Evolutionary conservation across 2,113 vertebrate genomes (phyloP), one percentile per base, ranked within the genome.

Genomic region (Paraplagusia blochii): DNA sequence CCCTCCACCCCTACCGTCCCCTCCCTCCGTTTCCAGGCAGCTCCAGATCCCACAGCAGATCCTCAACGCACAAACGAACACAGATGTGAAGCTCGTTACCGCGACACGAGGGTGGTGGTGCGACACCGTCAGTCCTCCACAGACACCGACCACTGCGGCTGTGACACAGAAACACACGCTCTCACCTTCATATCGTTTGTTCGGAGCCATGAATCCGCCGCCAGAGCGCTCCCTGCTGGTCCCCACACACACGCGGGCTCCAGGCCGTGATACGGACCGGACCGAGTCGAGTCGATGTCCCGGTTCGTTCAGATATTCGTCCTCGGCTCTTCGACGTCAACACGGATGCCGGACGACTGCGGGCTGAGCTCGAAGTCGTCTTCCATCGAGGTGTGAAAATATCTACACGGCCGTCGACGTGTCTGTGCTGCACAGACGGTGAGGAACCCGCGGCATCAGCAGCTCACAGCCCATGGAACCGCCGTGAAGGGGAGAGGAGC

Each of bases 301-400:
- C 2, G 9, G 9, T 38, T 38, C 0, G 36, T 5, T 40, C 13
- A 63, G 5, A 53, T 7, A 43, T 65, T 74, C 76, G 63, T 54
- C 53, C 63, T 40, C 58, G 53, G 53, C 68, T 58, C 59, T 11
- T 66, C 51, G 55, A 44, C 36, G 45, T 44, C 22, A 18, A 60
- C 11, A 17, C 46, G 34, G 69, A 56, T 33, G 63, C 63, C 50
- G 36, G 57, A 50, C 48, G 29, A 55, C 56, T 11, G 66, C 46
- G 53, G 63, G 57, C 55, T 29, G 58, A 53, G 64, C 67, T 53
- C 52, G 58, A 74, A 80, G 63, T 63, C 40, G 75, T 88, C 73
- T 78, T 87, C 87, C 87, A 89, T 89, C 60, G 76, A 80, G 66
- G 68, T 58, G 5, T 1, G 51, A 48, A 53, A 4, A 6, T 50